Conservation (phyloP, 2,888 invertebrate genomes). For the Chymomyza procnemis region DNA sequence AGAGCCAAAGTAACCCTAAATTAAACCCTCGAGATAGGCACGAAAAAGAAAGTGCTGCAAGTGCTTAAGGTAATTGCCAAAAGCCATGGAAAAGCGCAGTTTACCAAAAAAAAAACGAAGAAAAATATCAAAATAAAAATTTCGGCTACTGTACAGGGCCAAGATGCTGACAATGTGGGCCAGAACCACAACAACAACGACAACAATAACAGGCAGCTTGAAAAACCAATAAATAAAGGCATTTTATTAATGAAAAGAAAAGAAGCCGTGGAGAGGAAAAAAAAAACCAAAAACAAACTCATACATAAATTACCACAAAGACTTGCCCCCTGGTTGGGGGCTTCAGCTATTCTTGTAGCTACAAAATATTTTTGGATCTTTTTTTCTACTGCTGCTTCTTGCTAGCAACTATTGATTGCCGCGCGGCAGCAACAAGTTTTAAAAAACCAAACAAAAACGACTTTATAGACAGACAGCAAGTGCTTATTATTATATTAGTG, state of each 20-base stretch:
- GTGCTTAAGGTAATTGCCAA: conserved; percentile 42
- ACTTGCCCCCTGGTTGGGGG: conserved; percentile 23
- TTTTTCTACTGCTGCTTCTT: conserved; percentile 32
- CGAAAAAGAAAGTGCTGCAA: conserved; percentile 53
- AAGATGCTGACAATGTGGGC: not conserved
- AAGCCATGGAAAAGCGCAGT: conserved; percentile 34
- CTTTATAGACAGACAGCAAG: conserved; percentile 29
- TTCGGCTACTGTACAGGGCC: not conserved
- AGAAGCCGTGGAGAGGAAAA: not conserved
- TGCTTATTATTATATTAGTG: conserved; percentile 67
- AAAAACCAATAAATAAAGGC: conserved; percentile 9
- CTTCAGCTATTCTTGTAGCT: not conserved
- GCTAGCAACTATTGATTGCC: conserved; percentile 38
- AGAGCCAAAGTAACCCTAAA: conserved; percentile 1
- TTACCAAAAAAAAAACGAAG: conserved; percentile 35
- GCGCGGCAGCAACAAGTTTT: conserved; percentile 4
- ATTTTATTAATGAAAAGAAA: not conserved
- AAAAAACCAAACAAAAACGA: conserved; percentile 40
- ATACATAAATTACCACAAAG: conserved; percentile 33
- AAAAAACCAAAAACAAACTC: not conserved
- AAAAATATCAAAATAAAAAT: conserved; percentile 1
- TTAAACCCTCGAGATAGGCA: conserved; percentile 31
- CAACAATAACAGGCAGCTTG: too few relatives aligned
- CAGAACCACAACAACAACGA: not conserved
- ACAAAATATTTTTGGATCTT: conserved; percentile 1